Evolutionary conservation across 2,113 vertebrate species (phyloP).

Genomic region (Gavialis gangeticus): DNA sequence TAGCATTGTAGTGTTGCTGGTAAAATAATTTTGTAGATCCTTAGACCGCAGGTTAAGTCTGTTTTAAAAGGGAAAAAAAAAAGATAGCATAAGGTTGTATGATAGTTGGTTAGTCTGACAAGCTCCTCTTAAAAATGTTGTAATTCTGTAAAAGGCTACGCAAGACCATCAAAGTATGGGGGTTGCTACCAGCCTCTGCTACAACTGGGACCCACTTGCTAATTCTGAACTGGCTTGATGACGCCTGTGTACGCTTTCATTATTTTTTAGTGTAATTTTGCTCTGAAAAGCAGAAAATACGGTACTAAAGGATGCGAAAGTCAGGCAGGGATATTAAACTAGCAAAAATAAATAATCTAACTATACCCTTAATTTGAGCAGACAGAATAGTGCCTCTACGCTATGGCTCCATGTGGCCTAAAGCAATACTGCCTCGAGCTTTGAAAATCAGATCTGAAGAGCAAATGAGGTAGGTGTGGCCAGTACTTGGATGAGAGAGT

Average conservation of each 20-base stretch:
- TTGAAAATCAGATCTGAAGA: not conserved
- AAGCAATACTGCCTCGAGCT: not conserved
- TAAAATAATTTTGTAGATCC: not conserved
- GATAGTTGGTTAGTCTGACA: accelerated
- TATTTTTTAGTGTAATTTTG: not conserved
- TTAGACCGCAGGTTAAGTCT: not conserved
- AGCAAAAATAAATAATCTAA: not conserved
- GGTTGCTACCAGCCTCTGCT: not conserved
- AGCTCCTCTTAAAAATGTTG: not conserved
- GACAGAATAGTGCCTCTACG: not conserved
- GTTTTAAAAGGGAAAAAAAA: not conserved
- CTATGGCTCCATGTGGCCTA: accelerated
- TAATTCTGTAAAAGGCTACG: not conserved
- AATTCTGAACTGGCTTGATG: not conserved
- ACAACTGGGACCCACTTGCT: not conserved
- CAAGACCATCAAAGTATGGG: not conserved
- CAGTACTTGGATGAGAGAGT: not conserved
- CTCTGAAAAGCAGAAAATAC: not conserved
- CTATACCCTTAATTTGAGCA: accelerated
- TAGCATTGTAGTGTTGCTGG: not conserved
- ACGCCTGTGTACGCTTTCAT: not conserved
- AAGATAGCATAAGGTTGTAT: not conserved
- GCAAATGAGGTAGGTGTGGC: not conserved
- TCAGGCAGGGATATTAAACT: not conserved
- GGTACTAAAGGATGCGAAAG: not conserved